Conservation (phyloP, 2,797 vertebrate species). For the Carduelis carduelis region DNA sequence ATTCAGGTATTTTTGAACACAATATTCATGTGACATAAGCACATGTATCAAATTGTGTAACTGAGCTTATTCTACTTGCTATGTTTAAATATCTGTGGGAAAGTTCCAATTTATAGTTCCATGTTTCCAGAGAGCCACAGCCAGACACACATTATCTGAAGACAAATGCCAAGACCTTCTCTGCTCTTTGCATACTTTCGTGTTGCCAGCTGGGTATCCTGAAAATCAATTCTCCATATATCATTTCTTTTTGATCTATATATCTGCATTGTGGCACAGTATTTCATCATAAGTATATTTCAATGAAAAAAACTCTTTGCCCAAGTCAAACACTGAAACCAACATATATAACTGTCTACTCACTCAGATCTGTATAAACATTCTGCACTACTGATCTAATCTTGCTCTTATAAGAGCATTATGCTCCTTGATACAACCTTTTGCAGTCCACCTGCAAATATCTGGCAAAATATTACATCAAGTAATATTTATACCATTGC, state of each 20-base stretch:
- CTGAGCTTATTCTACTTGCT: neutral
- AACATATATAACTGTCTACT: neutral
- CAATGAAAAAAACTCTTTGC: neutral
- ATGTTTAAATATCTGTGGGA: neutral
- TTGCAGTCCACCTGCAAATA: neutral
- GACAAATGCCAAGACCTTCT: neutral
- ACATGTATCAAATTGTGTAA: neutral
- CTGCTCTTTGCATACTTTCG: neutral
- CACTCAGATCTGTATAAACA: neutral
- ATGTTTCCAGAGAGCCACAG: neutral
- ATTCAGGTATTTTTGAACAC: neutral
- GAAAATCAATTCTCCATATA: neutral
- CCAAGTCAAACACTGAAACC: neutral
- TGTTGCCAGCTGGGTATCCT: neutral
- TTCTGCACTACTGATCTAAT: neutral
- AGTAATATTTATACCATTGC: neutral
- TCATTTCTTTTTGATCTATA: neutral
- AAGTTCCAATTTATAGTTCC: neutral
- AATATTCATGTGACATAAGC: neutral
- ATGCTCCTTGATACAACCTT: neutral
- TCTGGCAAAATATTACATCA: neutral
- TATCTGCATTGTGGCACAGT: neutral
- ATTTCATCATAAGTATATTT: neutral
- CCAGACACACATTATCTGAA: neutral
- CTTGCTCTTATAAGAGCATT: neutral